These are phyloP conservation scores for Achatina immaculata DNA, from an alignment of 1,140 invertebrate species.

Conservation along the genomic window DNA sequence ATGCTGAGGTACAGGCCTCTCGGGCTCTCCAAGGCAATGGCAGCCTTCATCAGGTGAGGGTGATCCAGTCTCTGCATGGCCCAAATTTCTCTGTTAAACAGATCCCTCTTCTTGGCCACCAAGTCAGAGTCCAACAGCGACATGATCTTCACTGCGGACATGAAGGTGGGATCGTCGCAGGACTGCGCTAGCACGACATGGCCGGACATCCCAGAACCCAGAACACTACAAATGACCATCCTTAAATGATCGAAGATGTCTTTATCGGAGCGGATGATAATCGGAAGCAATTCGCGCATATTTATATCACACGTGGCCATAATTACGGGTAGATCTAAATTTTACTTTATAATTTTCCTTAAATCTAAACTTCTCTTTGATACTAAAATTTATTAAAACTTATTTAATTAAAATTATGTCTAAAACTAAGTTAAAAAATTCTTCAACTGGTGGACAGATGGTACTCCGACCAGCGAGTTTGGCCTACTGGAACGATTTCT, in stretches of 20 bases:
- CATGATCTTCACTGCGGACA: background rate
- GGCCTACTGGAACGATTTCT: no score
- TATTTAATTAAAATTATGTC: no score
- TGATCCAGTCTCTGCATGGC: background rate
- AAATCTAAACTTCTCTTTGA: no score
- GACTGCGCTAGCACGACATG: background rate
- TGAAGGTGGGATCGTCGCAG: background rate
- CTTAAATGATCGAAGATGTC: background rate
- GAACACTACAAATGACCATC: background rate
- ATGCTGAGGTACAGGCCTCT: background rate
- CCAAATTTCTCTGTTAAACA: background rate
- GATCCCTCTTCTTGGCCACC: background rate
- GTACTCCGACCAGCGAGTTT: no score
- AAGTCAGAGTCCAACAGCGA: background rate
- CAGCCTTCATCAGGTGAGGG: background rate
- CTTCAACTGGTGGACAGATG: no score
- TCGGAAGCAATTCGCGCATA: no score
- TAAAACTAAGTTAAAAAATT: no score
- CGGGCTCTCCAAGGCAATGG: background rate
- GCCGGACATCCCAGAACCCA: background rate
- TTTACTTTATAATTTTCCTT: no score
- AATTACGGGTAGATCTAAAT: no score
- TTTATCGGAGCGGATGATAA: background rate
- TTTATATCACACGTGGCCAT: no score
- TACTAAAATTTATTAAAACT: no score